Base-by-base conservation (phyloP, 2,797 vertebrate genomes). In the Echeneis naucrates region DNA sequence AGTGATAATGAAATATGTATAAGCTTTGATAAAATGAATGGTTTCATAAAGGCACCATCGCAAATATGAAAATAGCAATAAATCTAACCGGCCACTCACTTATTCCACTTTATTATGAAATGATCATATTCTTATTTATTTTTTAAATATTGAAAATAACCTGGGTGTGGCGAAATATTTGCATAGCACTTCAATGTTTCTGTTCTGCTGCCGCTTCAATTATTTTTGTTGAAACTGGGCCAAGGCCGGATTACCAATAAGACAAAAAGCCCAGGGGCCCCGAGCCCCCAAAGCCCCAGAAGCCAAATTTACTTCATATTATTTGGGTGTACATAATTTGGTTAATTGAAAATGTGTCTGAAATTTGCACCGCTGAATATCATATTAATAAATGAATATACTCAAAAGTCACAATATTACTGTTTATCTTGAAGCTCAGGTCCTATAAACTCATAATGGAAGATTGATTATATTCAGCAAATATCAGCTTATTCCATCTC, bases 1-100 rank as follows among this genome's bases (percentile, higher is more conserved):
- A 57, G 32, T n/a, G 50, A 76, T 73, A 48, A 65, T 74, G 48
- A 16, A 24, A 23, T 48, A 54, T 55, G 5, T 57, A 21, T 35
- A n/a, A 55, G 58, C 19, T 37, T 55, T 52, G 13, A 62, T 60
- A 2, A 67, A 65, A 53, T 47, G 1, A 65, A 37, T 24, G 13
- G 4, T 21, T 67, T 38, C 19, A 33, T n/a, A 24, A 32, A 68
- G 9, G 32, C 2, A 16, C 44, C 27, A 56, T 38, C 72, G 14
- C 23, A 59, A 63, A 45, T 16, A 66, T 8, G 3, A 48, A 12
- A 10, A 44, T 16, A 30, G 30, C 30, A 30, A 30, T 30, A n/a
- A n/a, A n/a, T n/a, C n/a, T n/a, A n/a, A n/a, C n/a, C n/a, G n/a
- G n/a, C n/a, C n/a, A n/a, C n/a, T n/a, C n/a, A n/a, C n/a, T n/a